phyloP scores from a whole-genome alignment of 2,113 vertebrate genomes.

The Alligator mississippiensis region DNA sequence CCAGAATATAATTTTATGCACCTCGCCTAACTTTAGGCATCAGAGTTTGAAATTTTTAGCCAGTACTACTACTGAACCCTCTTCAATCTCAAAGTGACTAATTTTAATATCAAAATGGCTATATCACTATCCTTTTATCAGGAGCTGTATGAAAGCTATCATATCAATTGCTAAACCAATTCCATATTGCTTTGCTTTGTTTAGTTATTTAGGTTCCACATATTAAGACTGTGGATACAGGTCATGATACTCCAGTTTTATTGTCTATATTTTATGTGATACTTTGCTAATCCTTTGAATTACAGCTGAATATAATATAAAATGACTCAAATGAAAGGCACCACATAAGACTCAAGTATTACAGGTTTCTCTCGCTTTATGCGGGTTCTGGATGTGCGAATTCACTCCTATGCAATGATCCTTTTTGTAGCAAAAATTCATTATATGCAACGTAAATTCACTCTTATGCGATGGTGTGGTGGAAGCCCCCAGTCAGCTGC shows the following conservation, averaged over 20 bases:
- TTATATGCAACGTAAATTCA: too few species aligned
- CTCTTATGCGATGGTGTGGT: too few species aligned
- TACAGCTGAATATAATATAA: constrained; percentile 22
- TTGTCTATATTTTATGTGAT: constrained; percentile 48
- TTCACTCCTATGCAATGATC: too few species aligned
- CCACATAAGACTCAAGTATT: constrained; percentile 58
- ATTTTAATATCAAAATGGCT: constrained; percentile 51
- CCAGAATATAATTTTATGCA: constrained; percentile 1
- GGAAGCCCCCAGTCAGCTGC: too few species aligned
- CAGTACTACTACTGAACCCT: constrained; percentile 34
- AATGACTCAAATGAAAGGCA: constrained; percentile 45
- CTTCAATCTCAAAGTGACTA: neutral
- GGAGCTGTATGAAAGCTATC: constrained; percentile 54
- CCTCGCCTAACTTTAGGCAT: neutral
- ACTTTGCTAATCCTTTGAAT: neutral
- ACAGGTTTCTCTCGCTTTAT: too few species aligned
- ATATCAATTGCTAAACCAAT: constrained; percentile 52
- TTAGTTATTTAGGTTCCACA: constrained; percentile 52
- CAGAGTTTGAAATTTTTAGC: constrained; percentile 19
- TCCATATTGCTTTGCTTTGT: constrained; percentile 54
- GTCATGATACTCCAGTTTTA: constrained; percentile 55
- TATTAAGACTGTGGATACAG: constrained; percentile 42
- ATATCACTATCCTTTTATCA: constrained; percentile 58
- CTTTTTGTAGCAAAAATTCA: too few species aligned
- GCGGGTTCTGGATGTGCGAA: too few species aligned